phyloP scores from a whole-genome alignment of 2,888 invertebrate genomes.

The Tipula vernalis region DNA sequence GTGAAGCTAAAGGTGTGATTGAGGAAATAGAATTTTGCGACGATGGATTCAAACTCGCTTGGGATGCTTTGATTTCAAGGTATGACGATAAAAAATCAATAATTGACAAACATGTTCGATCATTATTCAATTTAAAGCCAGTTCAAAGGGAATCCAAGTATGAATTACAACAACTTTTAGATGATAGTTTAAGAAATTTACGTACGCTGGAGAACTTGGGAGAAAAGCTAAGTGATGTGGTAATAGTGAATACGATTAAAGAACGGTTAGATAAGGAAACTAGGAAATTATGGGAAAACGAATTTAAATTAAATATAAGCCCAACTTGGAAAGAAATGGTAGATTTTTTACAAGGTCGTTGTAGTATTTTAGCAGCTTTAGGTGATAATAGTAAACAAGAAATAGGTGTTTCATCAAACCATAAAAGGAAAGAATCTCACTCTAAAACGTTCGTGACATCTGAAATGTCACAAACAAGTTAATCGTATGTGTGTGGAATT shows the following conservation, averaged over 20 bases:
- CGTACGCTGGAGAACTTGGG: neutral
- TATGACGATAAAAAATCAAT: neutral
- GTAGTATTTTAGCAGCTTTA: neutral
- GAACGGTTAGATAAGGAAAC: neutral
- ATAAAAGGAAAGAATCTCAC: too few relatives aligned
- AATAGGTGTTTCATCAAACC: neutral
- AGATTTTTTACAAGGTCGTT: neutral
- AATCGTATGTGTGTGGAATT: too few relatives aligned
- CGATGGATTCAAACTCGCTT: too few relatives aligned
- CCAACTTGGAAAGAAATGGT: neutral
- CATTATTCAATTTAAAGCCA: neutral
- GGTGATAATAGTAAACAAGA: neutral
- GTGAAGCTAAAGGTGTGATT: too few relatives aligned
- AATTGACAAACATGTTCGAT: neutral
- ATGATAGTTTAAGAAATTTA: neutral
- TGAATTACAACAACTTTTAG: neutral
- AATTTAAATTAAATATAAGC: neutral
- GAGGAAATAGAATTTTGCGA: too few relatives aligned
- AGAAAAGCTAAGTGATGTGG: neutral
- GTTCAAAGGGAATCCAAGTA: neutral
- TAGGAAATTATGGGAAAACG: neutral
- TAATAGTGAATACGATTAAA: neutral
- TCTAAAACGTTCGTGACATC: too few relatives aligned
- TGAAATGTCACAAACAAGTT: too few relatives aligned
- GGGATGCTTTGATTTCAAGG: too few relatives aligned